Percentiles rank a stretch among this genome's conserved stretches.
phyloP scores from a whole-genome alignment of 2,888 invertebrate species.

The Orthosia incerta region DNA sequence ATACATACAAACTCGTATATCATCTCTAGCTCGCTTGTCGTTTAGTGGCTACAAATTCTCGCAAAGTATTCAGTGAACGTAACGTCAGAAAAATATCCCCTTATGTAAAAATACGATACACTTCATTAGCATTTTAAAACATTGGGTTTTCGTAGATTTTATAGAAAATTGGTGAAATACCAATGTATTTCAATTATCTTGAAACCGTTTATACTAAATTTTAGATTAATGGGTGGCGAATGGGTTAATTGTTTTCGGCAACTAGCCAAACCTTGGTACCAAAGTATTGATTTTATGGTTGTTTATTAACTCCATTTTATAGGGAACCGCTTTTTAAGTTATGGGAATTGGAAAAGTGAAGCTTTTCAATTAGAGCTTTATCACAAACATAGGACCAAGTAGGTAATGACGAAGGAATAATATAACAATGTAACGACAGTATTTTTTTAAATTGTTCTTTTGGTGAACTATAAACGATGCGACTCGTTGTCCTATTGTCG shows the following conservation, averaged over 20 bases:
- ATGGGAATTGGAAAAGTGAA: too few species aligned
- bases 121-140: conserved; percentile 52
- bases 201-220: background rate
- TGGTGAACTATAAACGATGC: too few species aligned
- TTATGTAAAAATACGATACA: conserved; percentile 54
- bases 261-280: background rate
- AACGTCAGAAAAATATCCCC: conserved; percentile 57
- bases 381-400: too few species aligned
- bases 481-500: too few species aligned
- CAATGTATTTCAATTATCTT: background rate
- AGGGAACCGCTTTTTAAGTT: background rate
- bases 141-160: background rate
- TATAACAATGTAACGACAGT: too few species aligned
- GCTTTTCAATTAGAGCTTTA: too few species aligned
- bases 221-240: background rate
- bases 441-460: too few species aligned
- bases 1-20: conserved; percentile 17
- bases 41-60: conserved; percentile 61
- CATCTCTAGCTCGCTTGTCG: conserved; percentile 22
- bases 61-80: conserved; percentile 33
- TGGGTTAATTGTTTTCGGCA: background rate
- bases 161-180: conserved; percentile 10
- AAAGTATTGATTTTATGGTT: background rate
- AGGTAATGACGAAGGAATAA: too few species aligned
- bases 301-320: background rate